Base-by-base conservation (phyloP, 1,140 invertebrate genomes). In the Rhopalosiphum maidis region DNA sequence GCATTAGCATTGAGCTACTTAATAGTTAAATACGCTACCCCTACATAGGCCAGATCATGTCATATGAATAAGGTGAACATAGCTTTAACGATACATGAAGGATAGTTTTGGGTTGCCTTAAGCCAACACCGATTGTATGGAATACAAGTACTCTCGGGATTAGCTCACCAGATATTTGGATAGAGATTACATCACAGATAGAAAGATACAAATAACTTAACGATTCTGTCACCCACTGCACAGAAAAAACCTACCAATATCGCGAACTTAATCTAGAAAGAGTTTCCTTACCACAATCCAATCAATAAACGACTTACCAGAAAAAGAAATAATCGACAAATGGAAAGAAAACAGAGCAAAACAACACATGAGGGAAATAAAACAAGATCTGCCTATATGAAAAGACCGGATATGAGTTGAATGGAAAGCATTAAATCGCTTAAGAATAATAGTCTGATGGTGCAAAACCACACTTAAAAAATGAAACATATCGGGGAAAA, bases 191-290 rank as follows among this genome's bases (percentile, higher is more conserved):
- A 83, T 87, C 88, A 90, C n/a, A 91, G 43, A 90, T 93, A 82
- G 60, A 93, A 91, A 25, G 93, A 82, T 15, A 90, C 11, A 93
- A 93, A 91, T 25, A 93, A 86, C 35, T 46, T 43, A 51, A 90
- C 35, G 68, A 41, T 2, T 37, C 37, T 37, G 37, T 37, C 41
- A 41, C 41, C 48, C 91, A 90, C 55, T 90, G 23, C 25, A 90
- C 48, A 25, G 15, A 60, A 90, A 55, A 23, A 41, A 90, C 6
- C 51, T 43, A 90, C 18, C 35, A 4, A 51, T 21, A 90, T 54
- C n/a, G 55, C 35, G 35, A 90, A n/a, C 30, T 90, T 51, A 87
- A 48, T 90, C 35, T 21, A 55, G n/a, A 41, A 90, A 90, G 41
- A 55, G 51, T 21, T 55, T 90, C 51, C 54, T 54, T 37, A 60